Evolutionary conservation across 1,140 invertebrate species (phyloP).

Genomic region (Apolygus lucorum): DNA sequence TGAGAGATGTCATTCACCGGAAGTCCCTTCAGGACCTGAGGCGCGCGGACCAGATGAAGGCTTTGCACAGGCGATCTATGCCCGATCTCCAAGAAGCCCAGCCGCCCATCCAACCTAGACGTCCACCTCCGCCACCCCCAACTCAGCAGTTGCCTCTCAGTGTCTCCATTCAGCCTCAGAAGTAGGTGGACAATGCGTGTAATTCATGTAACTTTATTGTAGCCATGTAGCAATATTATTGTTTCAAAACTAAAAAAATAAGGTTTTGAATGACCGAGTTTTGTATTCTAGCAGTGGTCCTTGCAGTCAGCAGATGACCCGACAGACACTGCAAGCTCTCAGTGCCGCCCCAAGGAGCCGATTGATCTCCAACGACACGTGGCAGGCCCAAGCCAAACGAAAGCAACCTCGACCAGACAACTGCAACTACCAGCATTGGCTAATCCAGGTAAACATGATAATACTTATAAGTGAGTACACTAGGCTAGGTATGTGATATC

Average conservation of each 20-base stretch:
- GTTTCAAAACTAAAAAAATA: background rate
- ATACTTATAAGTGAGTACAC: no score
- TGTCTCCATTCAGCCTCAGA: background rate
- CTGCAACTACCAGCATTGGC: conserved; percentile 76
- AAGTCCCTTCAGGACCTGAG: conserved; percentile 20
- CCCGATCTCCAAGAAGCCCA: conserved; percentile 50
- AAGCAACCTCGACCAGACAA: conserved; percentile 46
- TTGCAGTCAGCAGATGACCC: conserved; percentile 55
- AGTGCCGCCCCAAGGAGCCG: conserved; percentile 66
- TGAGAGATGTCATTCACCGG: conserved; percentile 13
- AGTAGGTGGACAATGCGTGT: no score
- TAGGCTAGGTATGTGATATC: no score
- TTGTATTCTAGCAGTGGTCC: conserved; percentile 21
- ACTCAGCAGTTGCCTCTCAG: conserved; percentile 31
- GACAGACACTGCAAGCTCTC: conserved; percentile 64
- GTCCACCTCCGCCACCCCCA: conserved; percentile 28
- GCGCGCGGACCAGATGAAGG: background rate
- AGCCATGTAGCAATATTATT: background rate
- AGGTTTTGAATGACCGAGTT: background rate
- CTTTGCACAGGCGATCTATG: conserved; percentile 55
- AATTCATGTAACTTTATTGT: background rate
- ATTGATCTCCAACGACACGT: conserved; percentile 58
- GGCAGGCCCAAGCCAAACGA: conserved; percentile 57
- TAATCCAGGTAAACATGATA: conserved; percentile 68
- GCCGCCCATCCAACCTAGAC: conserved; percentile 16